Conservation (phyloP, 2,888 invertebrate genomes). For the Tubulanus polymorphus region DNA sequence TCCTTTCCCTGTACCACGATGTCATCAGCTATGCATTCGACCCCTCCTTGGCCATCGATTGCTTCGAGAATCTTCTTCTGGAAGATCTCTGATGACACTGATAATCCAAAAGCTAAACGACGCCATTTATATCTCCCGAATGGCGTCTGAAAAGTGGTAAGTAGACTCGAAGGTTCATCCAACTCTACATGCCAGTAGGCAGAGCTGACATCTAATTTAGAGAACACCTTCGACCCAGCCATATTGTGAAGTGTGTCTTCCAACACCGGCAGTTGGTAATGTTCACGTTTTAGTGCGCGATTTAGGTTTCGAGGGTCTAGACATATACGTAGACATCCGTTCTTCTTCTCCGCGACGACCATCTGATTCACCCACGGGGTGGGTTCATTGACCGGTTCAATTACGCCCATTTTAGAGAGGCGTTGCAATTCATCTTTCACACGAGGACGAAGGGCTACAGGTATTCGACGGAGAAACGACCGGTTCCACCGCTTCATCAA, state of each 20-base stretch:
- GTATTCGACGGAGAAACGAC: conserved; percentile 4
- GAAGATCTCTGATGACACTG: conserved; percentile 21
- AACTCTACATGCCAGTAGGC: conserved; percentile 22
- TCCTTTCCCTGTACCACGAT: conserved; percentile 16
- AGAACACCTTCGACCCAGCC: conserved; percentile 16
- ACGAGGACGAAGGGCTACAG: conserved; percentile 4
- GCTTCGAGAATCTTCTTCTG: conserved; percentile 18
- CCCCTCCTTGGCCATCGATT: conserved; percentile 16
- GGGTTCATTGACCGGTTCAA: conserved; percentile 9
- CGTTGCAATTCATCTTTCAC: conserved; percentile 11
- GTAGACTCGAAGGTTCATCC: conserved; percentile 17
- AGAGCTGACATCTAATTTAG: conserved; percentile 17
- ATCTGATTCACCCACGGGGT: conserved; percentile 17
- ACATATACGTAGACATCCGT: conserved; percentile 10
- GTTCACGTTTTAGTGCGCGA: conserved; percentile 16
- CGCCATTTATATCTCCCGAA: conserved; percentile 21
- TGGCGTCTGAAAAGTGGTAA: conserved; percentile 19
- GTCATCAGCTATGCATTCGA: conserved; percentile 20
- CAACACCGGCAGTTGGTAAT: conserved; percentile 16
- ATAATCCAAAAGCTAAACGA: conserved; percentile 20
- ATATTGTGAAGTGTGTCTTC: conserved; percentile 21
- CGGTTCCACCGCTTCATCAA: conserved; percentile 11
- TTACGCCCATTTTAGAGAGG: conserved; percentile 5
- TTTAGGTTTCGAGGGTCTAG: conserved; percentile 11
- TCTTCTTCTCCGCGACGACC: conserved; percentile 10